A percentile compares a stretch with the other conserved stretches of the same genome.
Evolutionary conservation across 2,797 vertebrate species (phyloP).

Genomic region (Gadopsis bispinosus): DNA sequence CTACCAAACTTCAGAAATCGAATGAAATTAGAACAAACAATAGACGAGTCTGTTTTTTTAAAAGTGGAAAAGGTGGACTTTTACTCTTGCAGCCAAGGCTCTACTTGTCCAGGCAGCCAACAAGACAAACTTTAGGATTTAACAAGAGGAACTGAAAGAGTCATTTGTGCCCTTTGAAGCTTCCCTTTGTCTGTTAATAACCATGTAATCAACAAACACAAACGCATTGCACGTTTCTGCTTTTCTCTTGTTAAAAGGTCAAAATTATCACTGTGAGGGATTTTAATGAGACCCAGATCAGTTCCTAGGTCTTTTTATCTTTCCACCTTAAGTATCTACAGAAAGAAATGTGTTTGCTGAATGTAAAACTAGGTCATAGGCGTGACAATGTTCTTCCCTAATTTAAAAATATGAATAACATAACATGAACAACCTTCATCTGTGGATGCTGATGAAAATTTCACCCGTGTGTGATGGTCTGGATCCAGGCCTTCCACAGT

Average conservation of each 20-base stretch:
- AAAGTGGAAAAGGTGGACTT: not conserved
- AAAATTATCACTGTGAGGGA: not conserved
- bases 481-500: not conserved
- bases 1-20: not conserved
- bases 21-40: not conserved
- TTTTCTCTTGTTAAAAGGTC: conserved; percentile 12
- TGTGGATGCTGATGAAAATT: not conserved
- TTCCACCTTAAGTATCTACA: not conserved
- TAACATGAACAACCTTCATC: not conserved
- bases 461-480: not conserved
- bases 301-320: not conserved
- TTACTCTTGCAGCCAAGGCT: not conserved
- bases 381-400: not conserved
- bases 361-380: not conserved
- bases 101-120: conserved; percentile 30
- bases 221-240: not conserved
- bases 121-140: conserved; percentile 58
- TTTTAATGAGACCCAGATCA: not conserved
- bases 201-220: conserved; percentile 47
- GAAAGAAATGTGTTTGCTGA: too few relatives aligned
- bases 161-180: conserved; percentile 62
- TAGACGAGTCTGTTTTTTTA: not conserved
- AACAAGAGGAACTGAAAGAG: conserved; percentile 68
- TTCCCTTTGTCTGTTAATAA: conserved; percentile 65
- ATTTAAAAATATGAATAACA: not conserved